A percentile compares a stretch with the other conserved stretches of the same genome.
Conservation (phyloP, 2,113 vertebrate genomes). For the Tachycineta bicolor region DNA sequence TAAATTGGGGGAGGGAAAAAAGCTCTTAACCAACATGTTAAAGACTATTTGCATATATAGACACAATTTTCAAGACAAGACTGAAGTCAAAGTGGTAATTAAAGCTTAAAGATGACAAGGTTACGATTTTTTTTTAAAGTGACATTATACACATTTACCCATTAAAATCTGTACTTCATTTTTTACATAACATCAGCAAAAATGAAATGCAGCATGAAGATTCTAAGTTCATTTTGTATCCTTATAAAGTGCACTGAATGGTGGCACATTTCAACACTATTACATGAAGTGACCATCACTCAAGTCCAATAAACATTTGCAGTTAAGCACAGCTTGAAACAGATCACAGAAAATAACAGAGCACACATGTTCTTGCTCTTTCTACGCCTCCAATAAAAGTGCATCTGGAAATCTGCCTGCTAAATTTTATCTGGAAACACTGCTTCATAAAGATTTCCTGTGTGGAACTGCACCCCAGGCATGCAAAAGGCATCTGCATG, state of each 20-base stretch:
- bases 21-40: not conserved
- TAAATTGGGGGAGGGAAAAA: not conserved
- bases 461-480: not conserved
- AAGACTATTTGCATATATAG: not conserved
- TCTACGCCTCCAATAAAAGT: not conserved
- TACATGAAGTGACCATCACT: not conserved
- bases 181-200: not conserved
- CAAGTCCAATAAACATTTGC: not conserved
- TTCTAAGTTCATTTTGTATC: not conserved
- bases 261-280: not conserved
- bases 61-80: not conserved
- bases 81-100: not conserved
- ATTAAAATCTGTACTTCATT: not conserved
- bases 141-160: not conserved
- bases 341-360: not conserved
- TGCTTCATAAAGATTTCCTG: slow-evolving; percentile 3
- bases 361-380: not conserved
- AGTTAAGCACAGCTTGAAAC: not conserved
- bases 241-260: not conserved
- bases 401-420: not conserved
- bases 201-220: not conserved
- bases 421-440: slow-evolving; percentile 19
- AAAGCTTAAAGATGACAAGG: not conserved
- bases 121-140: not conserved
- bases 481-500: slow-evolving; percentile 12